Conservation (phyloP, 2,888 invertebrate genomes). For the Clepsis dumicolana region DNA sequence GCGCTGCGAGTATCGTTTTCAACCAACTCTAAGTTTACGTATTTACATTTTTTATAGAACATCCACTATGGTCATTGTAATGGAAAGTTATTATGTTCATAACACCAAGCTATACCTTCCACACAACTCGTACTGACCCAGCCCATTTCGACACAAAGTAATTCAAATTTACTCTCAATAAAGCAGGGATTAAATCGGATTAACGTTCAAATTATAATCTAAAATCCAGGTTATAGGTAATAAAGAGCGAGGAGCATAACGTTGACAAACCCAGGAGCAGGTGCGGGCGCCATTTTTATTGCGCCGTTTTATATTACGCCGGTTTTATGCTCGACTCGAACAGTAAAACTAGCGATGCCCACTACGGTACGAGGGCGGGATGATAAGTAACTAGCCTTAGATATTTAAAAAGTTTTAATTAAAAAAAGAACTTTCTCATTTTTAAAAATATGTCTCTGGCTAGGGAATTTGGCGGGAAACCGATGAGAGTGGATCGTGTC, state of each 20-base stretch:
- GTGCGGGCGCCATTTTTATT: constrained; percentile 36
- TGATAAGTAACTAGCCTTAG: too few species aligned
- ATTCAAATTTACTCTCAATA: constrained; percentile 16
- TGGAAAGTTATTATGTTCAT: background rate
- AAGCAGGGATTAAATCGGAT: constrained; percentile 32
- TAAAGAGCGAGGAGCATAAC: constrained; percentile 26
- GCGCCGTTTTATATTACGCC: constrained; percentile 29
- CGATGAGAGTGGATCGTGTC: too few species aligned
- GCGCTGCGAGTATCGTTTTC: constrained; percentile 57
- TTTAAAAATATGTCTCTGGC: too few species aligned
- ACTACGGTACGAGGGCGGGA: too few species aligned
- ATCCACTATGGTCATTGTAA: background rate
- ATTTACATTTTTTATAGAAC: background rate
- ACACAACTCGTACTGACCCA: background rate
- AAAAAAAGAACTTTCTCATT: too few species aligned
- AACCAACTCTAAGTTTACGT: background rate
- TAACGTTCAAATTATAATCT: constrained; percentile 35
- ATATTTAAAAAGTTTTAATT: too few species aligned
- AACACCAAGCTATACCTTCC: background rate
- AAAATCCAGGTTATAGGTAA: constrained; percentile 32
- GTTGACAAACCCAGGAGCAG: constrained; percentile 32
- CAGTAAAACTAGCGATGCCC: constrained; percentile 12
- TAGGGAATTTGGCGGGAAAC: too few species aligned
- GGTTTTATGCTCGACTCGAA: constrained; percentile 26
- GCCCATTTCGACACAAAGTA: background rate